These are phyloP conservation scores for Silvanus unidentatus DNA, from an alignment of 2,888 invertebrate species.

Conservation along the genomic window DNA sequence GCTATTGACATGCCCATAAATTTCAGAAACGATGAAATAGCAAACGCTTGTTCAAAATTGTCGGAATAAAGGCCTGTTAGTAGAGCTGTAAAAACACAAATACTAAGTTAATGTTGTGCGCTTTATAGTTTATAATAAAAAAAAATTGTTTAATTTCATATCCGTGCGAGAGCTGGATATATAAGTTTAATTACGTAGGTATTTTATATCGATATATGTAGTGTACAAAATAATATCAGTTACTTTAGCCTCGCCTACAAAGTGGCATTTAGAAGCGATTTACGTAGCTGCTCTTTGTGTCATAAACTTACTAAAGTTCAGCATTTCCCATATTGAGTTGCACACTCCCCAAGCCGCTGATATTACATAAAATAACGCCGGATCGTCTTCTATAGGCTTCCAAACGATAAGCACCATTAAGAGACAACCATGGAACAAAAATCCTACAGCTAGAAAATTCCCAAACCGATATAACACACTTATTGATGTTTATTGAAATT, in stretches of 20 bases:
- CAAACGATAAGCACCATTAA: slow-evolving; percentile 70
- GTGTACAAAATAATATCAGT: too few relatives aligned
- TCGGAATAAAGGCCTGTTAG: slow-evolving; percentile 43
- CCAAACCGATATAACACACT: slow-evolving; percentile 4
- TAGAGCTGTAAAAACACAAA: slow-evolving; percentile 38
- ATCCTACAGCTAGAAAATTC: slow-evolving; percentile 60
- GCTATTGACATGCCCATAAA: slow-evolving; percentile 58
- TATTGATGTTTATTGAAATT: slow-evolving; percentile 2
- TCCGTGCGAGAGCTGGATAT: too few relatives aligned
- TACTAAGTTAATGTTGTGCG: too few relatives aligned
- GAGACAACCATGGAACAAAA: slow-evolving; percentile 73
- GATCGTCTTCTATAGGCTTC: slow-evolving; percentile 75
- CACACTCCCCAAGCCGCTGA: slow-evolving; percentile 84
- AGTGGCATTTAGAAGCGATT: too few relatives aligned
- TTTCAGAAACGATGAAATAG: slow-evolving; percentile 50
- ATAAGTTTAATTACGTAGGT: too few relatives aligned
- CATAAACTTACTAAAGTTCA: slow-evolving; percentile 51
- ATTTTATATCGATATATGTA: too few relatives aligned
- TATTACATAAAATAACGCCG: slow-evolving; percentile 75
- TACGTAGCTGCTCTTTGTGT: too few relatives aligned
- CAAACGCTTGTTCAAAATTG: slow-evolving; percentile 51
- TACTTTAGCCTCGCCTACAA: too few relatives aligned
- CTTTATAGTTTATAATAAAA: neutral
- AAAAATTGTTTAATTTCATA: too few relatives aligned
- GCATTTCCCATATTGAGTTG: slow-evolving; percentile 78